Percentiles rank a stretch among this genome's conserved stretches.
These are phyloP conservation scores for Melikaiella ostensackeni DNA, from an alignment of 2,888 invertebrate genomes.

Conservation along the genomic window DNA sequence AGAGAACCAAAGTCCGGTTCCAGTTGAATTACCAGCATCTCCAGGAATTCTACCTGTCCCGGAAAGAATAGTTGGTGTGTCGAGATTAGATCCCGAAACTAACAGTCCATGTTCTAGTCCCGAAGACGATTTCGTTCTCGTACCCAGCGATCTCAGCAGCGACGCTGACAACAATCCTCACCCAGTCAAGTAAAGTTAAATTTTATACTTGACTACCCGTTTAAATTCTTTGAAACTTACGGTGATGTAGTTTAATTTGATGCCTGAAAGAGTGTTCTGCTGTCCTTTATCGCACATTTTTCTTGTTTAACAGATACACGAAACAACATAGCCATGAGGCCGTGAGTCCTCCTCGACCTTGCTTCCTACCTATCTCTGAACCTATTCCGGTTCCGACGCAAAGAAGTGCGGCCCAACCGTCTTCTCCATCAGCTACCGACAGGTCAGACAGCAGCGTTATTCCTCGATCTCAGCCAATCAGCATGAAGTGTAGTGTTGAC, in stretches of 20 bases:
- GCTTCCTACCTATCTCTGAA: slow-evolving; percentile 85
- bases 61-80: slow-evolving; percentile 59
- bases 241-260: background rate
- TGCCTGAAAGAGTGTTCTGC: background rate
- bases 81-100: slow-evolving; percentile 66
- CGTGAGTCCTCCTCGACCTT: slow-evolving; percentile 83
- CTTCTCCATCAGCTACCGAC: slow-evolving; percentile 61
- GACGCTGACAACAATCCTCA: slow-evolving; percentile 75
- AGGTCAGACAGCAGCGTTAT: slow-evolving; percentile 78
- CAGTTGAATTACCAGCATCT: slow-evolving; percentile 72
- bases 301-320: slow-evolving; percentile 77
- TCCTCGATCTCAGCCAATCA: slow-evolving; percentile 92
- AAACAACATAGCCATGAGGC: slow-evolving; percentile 75
- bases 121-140: slow-evolving; percentile 76
- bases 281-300: background rate
- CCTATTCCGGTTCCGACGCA: slow-evolving; percentile 88
- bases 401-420: slow-evolving; percentile 73
- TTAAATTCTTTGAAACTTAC: too few relatives aligned
- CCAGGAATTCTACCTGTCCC: slow-evolving; percentile 65
- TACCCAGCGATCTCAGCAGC: slow-evolving; percentile 73
- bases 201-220: background rate
- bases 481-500: slow-evolving; percentile 85
- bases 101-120: slow-evolving; percentile 74
- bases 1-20: slow-evolving; percentile 77
- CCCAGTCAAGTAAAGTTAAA: slow-evolving; percentile 66